A percentile compares a stretch with the other conserved stretches of the same genome.
Evolutionary conservation across 2,888 invertebrate genomes (phyloP).

Genomic region (Hipparchia sbordonii): DNA sequence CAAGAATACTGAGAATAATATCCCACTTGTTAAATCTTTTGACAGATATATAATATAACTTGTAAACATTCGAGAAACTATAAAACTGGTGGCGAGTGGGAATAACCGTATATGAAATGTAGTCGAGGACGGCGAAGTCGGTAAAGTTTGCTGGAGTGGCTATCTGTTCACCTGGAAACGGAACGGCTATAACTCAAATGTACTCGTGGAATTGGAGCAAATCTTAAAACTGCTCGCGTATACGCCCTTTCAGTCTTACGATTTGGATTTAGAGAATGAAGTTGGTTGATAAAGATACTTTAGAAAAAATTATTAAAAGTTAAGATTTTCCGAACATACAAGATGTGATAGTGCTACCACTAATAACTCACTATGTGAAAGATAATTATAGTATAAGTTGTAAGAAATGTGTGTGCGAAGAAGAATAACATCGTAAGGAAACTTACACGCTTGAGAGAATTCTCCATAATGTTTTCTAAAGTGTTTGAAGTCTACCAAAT

Average conservation of each 20-base stretch:
- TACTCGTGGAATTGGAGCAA: conserved; percentile 14
- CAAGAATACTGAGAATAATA: no score
- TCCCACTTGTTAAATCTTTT: not conserved
- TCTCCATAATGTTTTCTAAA: no score
- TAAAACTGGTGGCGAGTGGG: conserved; percentile 24
- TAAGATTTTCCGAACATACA: no score
- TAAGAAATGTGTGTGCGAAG: no score
- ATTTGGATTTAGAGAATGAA: not conserved
- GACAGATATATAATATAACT: not conserved
- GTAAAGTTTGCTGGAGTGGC: conserved; percentile 40
- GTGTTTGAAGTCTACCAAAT: no score
- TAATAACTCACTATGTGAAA: no score
- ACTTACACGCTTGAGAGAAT: no score
- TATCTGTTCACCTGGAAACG: conserved; percentile 48
- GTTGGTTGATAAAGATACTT: no score
- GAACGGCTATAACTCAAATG: conserved; percentile 56
- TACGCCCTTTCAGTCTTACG: not conserved
- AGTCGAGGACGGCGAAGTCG: conserved; percentile 33
- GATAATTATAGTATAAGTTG: no score
- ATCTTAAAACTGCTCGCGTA: conserved; percentile 14
- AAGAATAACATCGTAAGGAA: no score
- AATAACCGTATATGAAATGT: conserved; percentile 33
- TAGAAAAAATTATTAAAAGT: no score
- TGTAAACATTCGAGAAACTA: conserved; percentile 11
- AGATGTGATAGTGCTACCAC: no score